These are phyloP conservation scores for Cecidostiba fungosa DNA, from an alignment of 2,888 invertebrate species.

Conservation along the genomic window DNA sequence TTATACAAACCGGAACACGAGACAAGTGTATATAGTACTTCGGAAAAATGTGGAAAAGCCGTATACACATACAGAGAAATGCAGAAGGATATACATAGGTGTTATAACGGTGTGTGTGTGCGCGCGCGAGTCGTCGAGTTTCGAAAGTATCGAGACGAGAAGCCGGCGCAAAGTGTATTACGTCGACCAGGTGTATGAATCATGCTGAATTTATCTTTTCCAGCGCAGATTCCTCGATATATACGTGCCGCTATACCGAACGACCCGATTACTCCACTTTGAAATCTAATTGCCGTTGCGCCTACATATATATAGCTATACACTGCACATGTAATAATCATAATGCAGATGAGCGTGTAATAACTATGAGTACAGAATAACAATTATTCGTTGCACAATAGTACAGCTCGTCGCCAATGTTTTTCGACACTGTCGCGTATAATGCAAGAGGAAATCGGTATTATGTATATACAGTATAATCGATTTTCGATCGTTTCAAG, in stretches of 20 bases:
- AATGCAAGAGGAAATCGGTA: background rate
- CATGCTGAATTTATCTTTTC: conserved; percentile 55
- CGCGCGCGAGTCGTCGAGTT: background rate
- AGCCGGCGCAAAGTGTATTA: conserved; percentile 18
- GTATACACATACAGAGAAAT: background rate
- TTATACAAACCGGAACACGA: too few relatives aligned
- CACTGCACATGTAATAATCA: background rate
- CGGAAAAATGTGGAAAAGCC: background rate
- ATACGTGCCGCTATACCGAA: background rate
- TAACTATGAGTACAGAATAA: background rate
- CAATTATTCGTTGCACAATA: conserved; percentile 10
- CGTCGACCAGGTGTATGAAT: conserved; percentile 57
- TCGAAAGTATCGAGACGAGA: conserved; percentile 22
- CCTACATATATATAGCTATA: background rate
- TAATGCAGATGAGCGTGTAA: background rate
- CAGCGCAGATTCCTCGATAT: conserved; percentile 20
- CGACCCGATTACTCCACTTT: conserved; percentile 5
- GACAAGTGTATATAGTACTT: background rate
- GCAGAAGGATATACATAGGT: background rate
- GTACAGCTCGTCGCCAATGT: background rate
- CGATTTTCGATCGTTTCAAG: too few relatives aligned
- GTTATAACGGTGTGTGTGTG: background rate
- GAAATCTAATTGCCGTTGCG: background rate
- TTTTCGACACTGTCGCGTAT: background rate
- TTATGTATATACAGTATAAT: too few relatives aligned